Percentiles rank a stretch among this genome's conserved stretches.
Evolutionary conservation across 2,113 vertebrate genomes (phyloP).

Genomic region (Orycteropus afer): DNA sequence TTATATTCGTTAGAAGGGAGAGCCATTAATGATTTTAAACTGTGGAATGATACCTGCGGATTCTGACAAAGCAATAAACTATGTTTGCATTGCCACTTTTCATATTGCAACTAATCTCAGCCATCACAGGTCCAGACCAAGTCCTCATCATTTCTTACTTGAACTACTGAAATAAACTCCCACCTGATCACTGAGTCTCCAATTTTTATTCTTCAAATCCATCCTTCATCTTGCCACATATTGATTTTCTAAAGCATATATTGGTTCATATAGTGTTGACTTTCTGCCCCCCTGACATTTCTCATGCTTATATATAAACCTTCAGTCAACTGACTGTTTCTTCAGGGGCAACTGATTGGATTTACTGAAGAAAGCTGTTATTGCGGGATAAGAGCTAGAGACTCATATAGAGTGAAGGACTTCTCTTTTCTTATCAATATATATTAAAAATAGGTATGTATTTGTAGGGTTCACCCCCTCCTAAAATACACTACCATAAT

Average conservation of each 20-base stretch:
- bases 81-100: background rate
- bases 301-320: background rate
- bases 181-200: background rate
- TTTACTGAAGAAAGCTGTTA: background rate
- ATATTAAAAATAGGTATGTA: background rate
- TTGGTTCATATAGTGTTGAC: background rate
- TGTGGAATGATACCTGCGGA: background rate
- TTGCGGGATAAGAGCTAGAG: background rate
- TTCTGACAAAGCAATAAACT: background rate
- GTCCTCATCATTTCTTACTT: background rate
- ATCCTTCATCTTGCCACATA: background rate
- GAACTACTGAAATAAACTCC: background rate
- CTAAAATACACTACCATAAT: background rate
- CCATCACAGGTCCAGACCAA: background rate
- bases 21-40: background rate
- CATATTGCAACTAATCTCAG: background rate
- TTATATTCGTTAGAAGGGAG: background rate
- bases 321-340: background rate
- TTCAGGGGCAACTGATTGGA: background rate
- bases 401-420: background rate
- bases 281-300: background rate
- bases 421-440: constrained; percentile 11
- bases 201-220: background rate
- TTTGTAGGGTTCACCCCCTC: background rate
- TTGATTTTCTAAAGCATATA: background rate